These are phyloP conservation scores for Chondrosia reniformis DNA, from an alignment of 37 sponge, comb jelly and placozoan species.

Conservation along the genomic window DNA sequence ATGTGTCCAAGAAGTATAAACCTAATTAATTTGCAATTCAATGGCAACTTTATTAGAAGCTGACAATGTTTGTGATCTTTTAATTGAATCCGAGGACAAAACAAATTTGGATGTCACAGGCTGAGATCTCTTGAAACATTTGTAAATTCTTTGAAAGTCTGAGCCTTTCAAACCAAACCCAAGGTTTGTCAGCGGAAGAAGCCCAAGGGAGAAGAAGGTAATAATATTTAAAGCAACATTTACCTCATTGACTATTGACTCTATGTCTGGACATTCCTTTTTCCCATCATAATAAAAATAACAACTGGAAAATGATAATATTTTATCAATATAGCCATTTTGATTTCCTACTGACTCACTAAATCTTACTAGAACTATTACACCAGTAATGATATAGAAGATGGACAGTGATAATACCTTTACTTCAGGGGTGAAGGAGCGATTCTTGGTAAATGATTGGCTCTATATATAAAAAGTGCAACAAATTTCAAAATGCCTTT, in stretches of 20 bases:
- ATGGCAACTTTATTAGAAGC: too few species aligned
- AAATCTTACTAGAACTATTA: not conserved
- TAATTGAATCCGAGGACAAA: too few species aligned
- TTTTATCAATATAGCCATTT: not conserved
- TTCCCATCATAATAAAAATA: not conserved
- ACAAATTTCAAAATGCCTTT: too few species aligned
- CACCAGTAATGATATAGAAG: constrained; percentile 6
- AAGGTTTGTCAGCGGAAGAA: not conserved
- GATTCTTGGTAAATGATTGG: too few species aligned
- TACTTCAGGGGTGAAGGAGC: constrained; percentile 8
- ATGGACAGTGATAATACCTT: constrained; percentile 2
- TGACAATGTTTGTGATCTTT: too few species aligned
- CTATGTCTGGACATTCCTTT: not conserved
- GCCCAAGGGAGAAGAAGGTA: not conserved
- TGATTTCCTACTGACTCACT: not conserved
- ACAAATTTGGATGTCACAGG: too few species aligned
- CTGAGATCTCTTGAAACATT: too few species aligned
- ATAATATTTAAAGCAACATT: not conserved
- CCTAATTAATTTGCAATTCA: too few species aligned
- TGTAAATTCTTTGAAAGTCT: not conserved
- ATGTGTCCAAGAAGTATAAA: too few species aligned
- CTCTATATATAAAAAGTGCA: too few species aligned
- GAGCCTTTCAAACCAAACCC: not conserved
- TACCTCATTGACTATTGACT: not conserved
- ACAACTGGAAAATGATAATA: not conserved